Conservation (phyloP, 1,140 invertebrate species). For the Ips nitidus region DNA sequence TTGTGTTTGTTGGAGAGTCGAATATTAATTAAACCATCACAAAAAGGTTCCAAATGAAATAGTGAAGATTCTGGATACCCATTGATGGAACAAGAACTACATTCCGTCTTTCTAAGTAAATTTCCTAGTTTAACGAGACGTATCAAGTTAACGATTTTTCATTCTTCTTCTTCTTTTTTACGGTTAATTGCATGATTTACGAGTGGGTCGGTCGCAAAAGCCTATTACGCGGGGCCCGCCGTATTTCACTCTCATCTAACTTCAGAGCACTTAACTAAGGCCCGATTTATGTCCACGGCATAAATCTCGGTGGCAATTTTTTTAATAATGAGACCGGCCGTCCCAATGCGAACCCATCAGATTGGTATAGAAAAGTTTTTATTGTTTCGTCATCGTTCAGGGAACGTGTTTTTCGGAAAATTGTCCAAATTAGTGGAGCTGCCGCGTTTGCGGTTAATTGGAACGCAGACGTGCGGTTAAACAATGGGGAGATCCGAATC, state of each 20-base stretch:
- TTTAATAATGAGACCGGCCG: neutral
- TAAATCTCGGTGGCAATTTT: conserved; percentile 1
- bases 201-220: neutral
- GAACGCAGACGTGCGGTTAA: conserved; percentile 28
- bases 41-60: too few relatives aligned
- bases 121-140: too few relatives aligned
- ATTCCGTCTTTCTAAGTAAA: too few relatives aligned
- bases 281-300: neutral
- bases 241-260: neutral
- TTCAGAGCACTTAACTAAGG: conserved; percentile 1
- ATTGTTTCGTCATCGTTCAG: neutral
- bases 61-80: too few relatives aligned
- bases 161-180: too few relatives aligned
- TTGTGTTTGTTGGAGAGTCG: too few relatives aligned
- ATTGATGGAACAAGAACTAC: too few relatives aligned
- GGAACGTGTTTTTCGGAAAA: conserved; percentile 27
- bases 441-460: conserved; percentile 23
- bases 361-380: too few relatives aligned
- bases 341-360: too few relatives aligned
- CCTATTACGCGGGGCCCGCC: neutral
- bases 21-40: too few relatives aligned
- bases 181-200: conserved; percentile 1
- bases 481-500: conserved; percentile 24
- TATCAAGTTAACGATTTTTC: too few relatives aligned
- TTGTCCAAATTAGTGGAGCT: conserved; percentile 18